phyloP scores from a whole-genome alignment of 2,113 vertebrate species.

The Actenoides lindsayi region DNA sequence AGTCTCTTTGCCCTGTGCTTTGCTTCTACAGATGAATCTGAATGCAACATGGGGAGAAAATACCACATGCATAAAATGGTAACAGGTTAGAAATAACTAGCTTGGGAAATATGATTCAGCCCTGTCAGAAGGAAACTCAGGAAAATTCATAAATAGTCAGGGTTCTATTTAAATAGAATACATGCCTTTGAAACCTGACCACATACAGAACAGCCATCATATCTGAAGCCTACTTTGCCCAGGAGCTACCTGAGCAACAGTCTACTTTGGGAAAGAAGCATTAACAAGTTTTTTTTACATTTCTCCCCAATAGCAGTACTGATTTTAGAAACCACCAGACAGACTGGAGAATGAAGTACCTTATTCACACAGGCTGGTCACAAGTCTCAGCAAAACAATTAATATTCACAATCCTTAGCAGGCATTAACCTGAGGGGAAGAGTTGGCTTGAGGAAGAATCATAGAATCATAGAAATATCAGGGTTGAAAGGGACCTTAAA shows the following conservation, averaged over 20 bases:
- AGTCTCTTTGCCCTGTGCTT: background rate
- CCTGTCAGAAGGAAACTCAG: background rate
- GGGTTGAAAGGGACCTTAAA: too few species aligned
- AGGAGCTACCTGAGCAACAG: background rate
- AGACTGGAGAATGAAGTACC: background rate
- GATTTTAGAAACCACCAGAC: background rate
- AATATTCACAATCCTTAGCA: background rate
- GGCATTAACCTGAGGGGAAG: background rate
- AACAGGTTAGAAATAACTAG: background rate
- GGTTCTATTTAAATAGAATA: background rate
- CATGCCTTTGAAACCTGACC: background rate
- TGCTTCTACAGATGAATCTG: background rate
- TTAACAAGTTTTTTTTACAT: background rate
- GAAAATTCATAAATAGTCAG: background rate
- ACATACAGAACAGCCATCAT: background rate
- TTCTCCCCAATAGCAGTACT: background rate
- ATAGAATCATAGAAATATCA: too few species aligned
- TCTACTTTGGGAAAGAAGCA: background rate
- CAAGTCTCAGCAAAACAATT: background rate
- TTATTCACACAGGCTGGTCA: background rate
- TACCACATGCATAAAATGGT: background rate
- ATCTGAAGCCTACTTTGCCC: background rate
- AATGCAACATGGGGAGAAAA: background rate
- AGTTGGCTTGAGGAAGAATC: background rate
- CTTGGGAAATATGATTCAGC: background rate